Conservation (phyloP, 2,888 invertebrate genomes). For the Papilio gigon region DNA sequence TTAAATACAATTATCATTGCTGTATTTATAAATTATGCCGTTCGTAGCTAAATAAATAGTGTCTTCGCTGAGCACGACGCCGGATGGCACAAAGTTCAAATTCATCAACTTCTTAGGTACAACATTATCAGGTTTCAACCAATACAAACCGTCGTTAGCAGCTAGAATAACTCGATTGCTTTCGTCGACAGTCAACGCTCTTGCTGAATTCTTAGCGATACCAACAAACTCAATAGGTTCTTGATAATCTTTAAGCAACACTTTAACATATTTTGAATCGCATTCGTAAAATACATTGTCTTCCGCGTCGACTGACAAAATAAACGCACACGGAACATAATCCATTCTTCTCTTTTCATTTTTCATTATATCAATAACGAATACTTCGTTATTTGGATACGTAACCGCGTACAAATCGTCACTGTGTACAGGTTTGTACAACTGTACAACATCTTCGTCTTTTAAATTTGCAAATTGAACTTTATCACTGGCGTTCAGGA, state of each 20-base stretch:
- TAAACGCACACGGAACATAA: conserved; percentile 70
- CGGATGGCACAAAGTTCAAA: conserved; percentile 68
- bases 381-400: conserved; percentile 72
- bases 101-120: conserved; percentile 74
- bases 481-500: conserved; percentile 62
- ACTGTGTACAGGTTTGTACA: conserved; percentile 62
- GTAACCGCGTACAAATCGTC: conserved; percentile 67
- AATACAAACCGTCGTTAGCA: conserved; percentile 72
- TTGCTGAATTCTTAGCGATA: conserved; percentile 67
- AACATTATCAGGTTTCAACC: conserved; percentile 63
- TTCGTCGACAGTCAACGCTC: conserved; percentile 64
- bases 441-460: conserved; percentile 73
- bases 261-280: conserved; percentile 75
- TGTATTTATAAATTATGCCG: conserved; percentile 70
- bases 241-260: conserved; percentile 69
- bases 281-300: conserved; percentile 75
- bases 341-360: conserved; percentile 67
- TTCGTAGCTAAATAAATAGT: conserved; percentile 65
- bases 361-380: conserved; percentile 58
- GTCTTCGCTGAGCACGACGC: conserved; percentile 60
- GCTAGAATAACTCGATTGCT: conserved; percentile 63
- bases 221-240: conserved; percentile 76
- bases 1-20: conserved; percentile 50
- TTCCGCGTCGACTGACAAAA: conserved; percentile 67
- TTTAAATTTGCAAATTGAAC: conserved; percentile 64